These are phyloP conservation scores for Cacajao melanocephalus DNA, from an alignment of 2,797 vertebrate species.

Conservation along the genomic window DNA sequence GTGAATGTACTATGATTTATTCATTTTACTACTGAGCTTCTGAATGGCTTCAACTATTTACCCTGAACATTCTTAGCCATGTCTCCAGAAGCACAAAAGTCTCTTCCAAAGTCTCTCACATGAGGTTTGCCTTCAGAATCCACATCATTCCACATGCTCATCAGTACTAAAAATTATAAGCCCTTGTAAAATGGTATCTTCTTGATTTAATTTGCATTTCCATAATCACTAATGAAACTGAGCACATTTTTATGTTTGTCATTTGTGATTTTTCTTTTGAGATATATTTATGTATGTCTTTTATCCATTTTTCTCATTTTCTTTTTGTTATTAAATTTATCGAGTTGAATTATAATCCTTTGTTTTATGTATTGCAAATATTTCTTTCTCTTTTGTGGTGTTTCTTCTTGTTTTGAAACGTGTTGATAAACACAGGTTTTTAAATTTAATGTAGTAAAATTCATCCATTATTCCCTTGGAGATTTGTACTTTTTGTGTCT, in stretches of 20 bases:
- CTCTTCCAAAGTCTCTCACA: background rate
- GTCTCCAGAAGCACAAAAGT: background rate
- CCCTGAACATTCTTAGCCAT: background rate
- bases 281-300: conserved; percentile 3
- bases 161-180: background rate
- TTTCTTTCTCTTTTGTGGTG: background rate
- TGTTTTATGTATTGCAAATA: background rate
- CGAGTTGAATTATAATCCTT: background rate
- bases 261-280: background rate
- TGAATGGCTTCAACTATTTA: background rate
- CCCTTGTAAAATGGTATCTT: background rate
- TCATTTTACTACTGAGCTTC: background rate
- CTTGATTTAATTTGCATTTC: background rate
- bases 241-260: background rate
- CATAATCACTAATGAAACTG: background rate
- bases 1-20: background rate
- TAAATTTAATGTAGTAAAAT: conserved; percentile 33
- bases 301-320: background rate
- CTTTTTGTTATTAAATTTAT: background rate
- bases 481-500: background rate
- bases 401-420: conserved; percentile 20
- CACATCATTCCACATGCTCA: background rate
- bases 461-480: background rate
- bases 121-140: background rate
- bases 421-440: background rate